These are phyloP conservation scores for Periophthalmus modestus DNA, from an alignment of 2,113 vertebrate genomes.

Conservation along the genomic window DNA sequence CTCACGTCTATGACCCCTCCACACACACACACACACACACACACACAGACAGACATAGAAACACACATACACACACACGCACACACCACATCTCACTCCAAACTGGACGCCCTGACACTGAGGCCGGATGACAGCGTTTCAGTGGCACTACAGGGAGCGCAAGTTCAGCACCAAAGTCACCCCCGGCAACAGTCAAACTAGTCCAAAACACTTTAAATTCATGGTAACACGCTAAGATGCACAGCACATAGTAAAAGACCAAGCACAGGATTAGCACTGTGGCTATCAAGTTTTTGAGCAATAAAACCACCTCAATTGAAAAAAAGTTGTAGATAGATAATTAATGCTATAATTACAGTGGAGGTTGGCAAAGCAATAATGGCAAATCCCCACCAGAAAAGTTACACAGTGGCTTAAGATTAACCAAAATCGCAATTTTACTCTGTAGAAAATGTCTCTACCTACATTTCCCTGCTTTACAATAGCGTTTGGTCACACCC, in stretches of 20 bases:
- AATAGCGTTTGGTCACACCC: too few relatives aligned
- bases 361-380: too few relatives aligned
- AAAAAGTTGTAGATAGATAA: too few relatives aligned
- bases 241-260: not conserved
- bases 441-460: too few relatives aligned
- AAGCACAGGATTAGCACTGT: too few relatives aligned
- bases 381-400: too few relatives aligned
- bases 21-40: not conserved
- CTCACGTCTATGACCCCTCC: slow-evolving; percentile 9
- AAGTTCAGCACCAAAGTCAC: slow-evolving; percentile 49
- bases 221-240: not conserved
- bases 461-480: too few relatives aligned
- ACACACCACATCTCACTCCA: slow-evolving; percentile 20
- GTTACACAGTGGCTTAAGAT: too few relatives aligned
- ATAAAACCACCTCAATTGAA: too few relatives aligned
- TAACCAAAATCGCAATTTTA: too few relatives aligned
- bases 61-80: not conserved
- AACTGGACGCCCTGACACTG: slow-evolving; percentile 64
- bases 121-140: slow-evolving; percentile 42
- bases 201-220: slow-evolving; percentile 13
- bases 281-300: too few relatives aligned
- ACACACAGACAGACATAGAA: not conserved
- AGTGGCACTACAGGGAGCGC: slow-evolving; percentile 28
- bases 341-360: too few relatives aligned
- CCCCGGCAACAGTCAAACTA: slow-evolving; percentile 37